A percentile compares a stretch with the other conserved stretches of the same genome.
Evolutionary conservation across 2,888 invertebrate species (phyloP).

Genomic region (Idaea dimidiata): DNA sequence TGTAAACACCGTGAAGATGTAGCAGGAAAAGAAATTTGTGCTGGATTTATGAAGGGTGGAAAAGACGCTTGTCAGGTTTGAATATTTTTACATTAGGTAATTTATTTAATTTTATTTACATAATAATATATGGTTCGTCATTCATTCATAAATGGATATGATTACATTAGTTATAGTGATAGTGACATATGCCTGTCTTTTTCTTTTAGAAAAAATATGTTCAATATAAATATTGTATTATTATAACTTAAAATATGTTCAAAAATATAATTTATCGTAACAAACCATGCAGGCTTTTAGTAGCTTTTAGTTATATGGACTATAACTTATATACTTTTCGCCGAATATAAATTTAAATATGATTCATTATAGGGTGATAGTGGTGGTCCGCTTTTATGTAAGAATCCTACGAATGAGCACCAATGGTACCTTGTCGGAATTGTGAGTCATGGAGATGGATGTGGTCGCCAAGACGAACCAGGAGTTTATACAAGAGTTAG

Average conservation of each 20-base stretch:
- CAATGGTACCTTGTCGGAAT: constrained; percentile 92
- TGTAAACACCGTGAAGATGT: constrained; percentile 85
- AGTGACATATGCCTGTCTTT: too few species aligned
- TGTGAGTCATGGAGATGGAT: constrained; percentile 93
- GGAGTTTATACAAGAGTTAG: constrained; percentile 92
- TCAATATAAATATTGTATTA: too few species aligned
- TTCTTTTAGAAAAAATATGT: too few species aligned
- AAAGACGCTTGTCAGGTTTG: constrained; percentile 88
- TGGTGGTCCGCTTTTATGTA: constrained; percentile 91
- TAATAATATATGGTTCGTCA: too few species aligned
- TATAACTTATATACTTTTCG: too few species aligned
- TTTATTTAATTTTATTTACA: neutral
- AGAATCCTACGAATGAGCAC: constrained; percentile 82
- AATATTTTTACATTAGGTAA: neutral
- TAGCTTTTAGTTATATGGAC: too few species aligned
- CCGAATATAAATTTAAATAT: constrained; percentile 1
- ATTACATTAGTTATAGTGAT: too few species aligned
- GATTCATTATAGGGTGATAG: constrained; percentile 84
- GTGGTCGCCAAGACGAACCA: constrained; percentile 88
- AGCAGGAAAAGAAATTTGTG: constrained; percentile 87
- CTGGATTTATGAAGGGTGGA: constrained; percentile 87
- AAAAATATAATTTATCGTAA: neutral
- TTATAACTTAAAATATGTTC: too few species aligned
- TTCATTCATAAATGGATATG: too few species aligned
- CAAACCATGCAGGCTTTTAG: too few species aligned